These are phyloP conservation scores for Misgurnus mizolepis DNA, from an alignment of 2,113 vertebrate genomes.

Conservation along the genomic window DNA sequence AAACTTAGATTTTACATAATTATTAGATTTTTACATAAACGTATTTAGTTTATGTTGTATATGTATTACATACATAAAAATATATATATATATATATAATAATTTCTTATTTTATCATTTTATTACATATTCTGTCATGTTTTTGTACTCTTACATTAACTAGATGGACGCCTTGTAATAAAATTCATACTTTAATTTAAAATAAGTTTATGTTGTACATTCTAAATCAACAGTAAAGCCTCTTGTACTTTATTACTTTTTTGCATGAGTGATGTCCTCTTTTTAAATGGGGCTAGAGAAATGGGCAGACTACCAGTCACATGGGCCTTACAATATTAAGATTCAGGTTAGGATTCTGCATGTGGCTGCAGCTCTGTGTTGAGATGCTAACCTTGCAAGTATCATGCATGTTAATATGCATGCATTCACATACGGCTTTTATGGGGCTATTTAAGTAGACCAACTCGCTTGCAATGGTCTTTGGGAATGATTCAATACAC, in stretches of 20 bases:
- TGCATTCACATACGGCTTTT: slow-evolving; percentile 1
- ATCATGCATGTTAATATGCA: not conserved
- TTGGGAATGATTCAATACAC: slow-evolving; percentile 2
- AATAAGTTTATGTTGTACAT: not conserved
- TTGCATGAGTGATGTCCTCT: not conserved
- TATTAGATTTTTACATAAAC: too few relatives aligned
- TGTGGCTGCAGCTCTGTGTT: not conserved
- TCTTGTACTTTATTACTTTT: not conserved
- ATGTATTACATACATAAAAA: too few relatives aligned
- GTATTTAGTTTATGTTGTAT: too few relatives aligned
- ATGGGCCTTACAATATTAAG: not conserved
- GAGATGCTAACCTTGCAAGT: slow-evolving; percentile 4
- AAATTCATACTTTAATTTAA: not conserved
- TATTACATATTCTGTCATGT: too few relatives aligned
- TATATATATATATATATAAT: too few relatives aligned
- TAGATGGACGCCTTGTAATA: not conserved
- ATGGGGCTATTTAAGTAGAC: not conserved
- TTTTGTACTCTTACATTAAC: too few relatives aligned
- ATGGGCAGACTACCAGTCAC: not conserved
- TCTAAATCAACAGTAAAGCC: not conserved
- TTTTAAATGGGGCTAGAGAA: not conserved
- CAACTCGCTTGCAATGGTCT: not conserved
- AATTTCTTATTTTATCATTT: too few relatives aligned
- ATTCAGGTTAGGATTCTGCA: not conserved
- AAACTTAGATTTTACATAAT: too few relatives aligned